Base-by-base conservation (phyloP, 2,113 vertebrate genomes). In the Zingel zingel region DNA sequence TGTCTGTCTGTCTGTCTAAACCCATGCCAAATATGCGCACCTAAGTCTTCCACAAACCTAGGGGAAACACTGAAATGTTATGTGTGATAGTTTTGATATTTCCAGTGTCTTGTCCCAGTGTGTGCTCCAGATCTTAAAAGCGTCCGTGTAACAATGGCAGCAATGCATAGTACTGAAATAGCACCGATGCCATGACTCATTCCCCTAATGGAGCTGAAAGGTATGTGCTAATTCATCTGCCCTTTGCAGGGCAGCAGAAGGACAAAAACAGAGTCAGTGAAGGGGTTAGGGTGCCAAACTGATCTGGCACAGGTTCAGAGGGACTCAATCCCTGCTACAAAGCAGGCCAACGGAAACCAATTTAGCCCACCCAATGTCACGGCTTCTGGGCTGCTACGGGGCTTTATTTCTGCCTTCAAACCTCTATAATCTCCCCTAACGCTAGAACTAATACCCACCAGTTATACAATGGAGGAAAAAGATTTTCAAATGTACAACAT, bases 151-250 rank as follows among this genome's bases (percentile, higher is more conserved):
- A 92, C 87, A 88, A 82, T 87, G 77, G 70, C 76, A 75, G 81
- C 63, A 62, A 80, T 83, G 77, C 63, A 36, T 4, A 30, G 27
- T 33, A 12, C 84, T 90, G 72, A 90, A 92, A 93, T 91, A 93
- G 89, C 77, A 61, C 63, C 15, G 33, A 75, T 61, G 82, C 78
- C 82, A 23, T 81, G 76, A 86, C 82, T 65, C 73, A 56, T 84
- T 33, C 80, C 66, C 73, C 71, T 30, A 67, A 43, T 88, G 75
- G 68, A 85, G 87, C 64, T 89, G 82, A 91, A 86, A 92, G 91
- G 91, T 92, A 93, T 90, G 93, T 87, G 91, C 65, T 92, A 93
- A 92, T 91, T 91, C 91, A 72, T 77, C 86, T 90, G 89, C 90
- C 93, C 93, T 93, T 91, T 62, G 23, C 81, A 77, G 86, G 73